Base-by-base conservation (phyloP, 2,797 vertebrate species). In the Triplophysa yarkandensis region DNA sequence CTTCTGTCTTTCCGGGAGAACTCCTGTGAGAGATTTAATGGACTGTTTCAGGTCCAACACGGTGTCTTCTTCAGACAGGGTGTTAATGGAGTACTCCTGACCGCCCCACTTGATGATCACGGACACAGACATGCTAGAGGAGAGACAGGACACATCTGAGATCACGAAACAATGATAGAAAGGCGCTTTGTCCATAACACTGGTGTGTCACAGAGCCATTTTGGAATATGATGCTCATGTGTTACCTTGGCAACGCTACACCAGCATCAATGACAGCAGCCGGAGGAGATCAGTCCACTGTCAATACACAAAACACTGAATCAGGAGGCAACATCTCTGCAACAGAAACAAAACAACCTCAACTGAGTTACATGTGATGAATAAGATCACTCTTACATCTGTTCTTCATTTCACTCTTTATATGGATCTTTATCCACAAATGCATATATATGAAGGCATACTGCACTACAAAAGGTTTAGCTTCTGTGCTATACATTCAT, bases 101-200 rank as follows among this genome's bases (percentile, higher is more conserved):
- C 98, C 97, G 68, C 97, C 95, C 97, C 98, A 99, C 86, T 99
- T 99, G 82, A 99, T 98, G 68, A 98, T 99, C 76, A 99, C 94
- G 71, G 96, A 98, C 30, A 99, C 92, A 46, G 95, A 95, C 98
- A 99, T 99, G 86, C 83, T 90, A 77, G 1, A 23, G 74, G 72
- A 71, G 28, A 52, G 70, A 32, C 68, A 43, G 32, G 39, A 27
- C 3, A 63, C 8, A 13, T 54, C 1, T 43, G 16, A 6, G 44
- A 57, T 9, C 6, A 32, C 0, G 14, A 6, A 30, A 27, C 13
- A 23, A 27, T 14, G 52, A 54, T 1, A 23, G 48, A 25, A 23
- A 25, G 2, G 19, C 48, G 5, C 21, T 52, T 8, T 2, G 44
- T 19, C 19, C 4, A 4, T 16, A 25, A 5, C 6, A 27, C 13